Conservation (phyloP, 2,888 invertebrate genomes). For the Caenorhabditis sp. region DNA sequence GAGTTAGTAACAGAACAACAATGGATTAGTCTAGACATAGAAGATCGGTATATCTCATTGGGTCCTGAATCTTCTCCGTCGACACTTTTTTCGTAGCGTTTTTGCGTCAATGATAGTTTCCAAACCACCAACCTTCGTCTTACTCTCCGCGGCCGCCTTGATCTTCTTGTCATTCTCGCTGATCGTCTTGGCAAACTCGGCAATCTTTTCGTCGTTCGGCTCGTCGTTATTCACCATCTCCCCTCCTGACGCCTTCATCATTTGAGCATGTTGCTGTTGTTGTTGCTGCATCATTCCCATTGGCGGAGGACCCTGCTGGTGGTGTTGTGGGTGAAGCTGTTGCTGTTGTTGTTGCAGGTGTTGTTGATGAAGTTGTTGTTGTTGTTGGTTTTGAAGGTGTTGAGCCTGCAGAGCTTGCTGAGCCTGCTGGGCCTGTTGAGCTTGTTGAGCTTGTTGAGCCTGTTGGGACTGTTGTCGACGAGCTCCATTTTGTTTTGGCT, state of each 20-base stretch:
- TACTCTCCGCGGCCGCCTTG: conserved; percentile 62
- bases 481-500: conserved; percentile 21
- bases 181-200: conserved; percentile 64
- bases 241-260: conserved; percentile 18
- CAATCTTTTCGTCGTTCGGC: conserved; percentile 56
- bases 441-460: background rate
- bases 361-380: background rate
- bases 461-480: conserved; percentile 18
- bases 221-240: conserved; percentile 42
- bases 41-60: too few relatives aligned
- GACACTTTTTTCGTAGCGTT: too few relatives aligned
- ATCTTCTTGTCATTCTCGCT: conserved; percentile 65
- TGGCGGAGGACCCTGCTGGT: background rate
- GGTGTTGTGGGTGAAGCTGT: background rate
- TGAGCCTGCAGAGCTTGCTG: background rate
- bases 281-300: conserved; percentile 14
- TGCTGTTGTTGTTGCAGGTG: background rate
- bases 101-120: too few relatives aligned
- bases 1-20: conserved; percentile 13
- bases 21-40: background rate
- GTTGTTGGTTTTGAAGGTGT: background rate
- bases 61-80: too few relatives aligned
- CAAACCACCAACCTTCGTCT: conserved; percentile 32
- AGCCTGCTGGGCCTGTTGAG: background rate
- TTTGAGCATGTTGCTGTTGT: background rate